phyloP scores from a whole-genome alignment of 2,113 vertebrate species.

The Octodon degus region DNA sequence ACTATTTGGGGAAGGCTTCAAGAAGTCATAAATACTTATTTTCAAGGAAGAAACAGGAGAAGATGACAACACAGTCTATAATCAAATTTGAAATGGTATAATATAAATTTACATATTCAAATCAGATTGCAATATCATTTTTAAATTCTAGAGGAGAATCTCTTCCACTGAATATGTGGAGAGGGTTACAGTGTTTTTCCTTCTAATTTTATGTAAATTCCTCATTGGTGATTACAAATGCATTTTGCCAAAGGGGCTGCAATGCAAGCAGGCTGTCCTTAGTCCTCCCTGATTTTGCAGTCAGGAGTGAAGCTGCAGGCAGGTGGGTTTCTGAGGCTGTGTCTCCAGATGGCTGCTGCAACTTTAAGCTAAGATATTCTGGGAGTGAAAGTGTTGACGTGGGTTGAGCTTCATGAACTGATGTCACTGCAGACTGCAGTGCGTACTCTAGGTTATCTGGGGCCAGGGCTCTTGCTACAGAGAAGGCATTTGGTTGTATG shows the following conservation, averaged over 20 bases:
- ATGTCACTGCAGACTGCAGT: neutral
- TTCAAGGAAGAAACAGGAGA: neutral
- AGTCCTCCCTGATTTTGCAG: neutral
- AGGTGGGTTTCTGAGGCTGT: neutral
- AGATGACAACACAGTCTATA: neutral
- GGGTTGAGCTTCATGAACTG: neutral
- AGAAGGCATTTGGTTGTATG: neutral
- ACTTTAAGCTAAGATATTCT: conserved; percentile 52
- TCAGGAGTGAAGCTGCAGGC: neutral
- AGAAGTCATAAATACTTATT: neutral
- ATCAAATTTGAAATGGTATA: neutral
- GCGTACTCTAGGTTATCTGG: neutral
- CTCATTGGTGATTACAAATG: neutral
- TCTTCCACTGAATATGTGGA: neutral
- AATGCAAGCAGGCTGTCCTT: neutral
- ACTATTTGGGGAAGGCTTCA: neutral
- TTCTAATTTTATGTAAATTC: conserved; percentile 21
- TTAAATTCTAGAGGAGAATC: neutral
- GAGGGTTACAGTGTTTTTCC: neutral
- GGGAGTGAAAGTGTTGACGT: conserved; percentile 54
- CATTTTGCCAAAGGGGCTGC: neutral
- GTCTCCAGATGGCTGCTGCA: neutral
- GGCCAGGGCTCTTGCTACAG: neutral
- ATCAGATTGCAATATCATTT: neutral
- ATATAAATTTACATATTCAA: neutral